Evolutionary conservation across 2,888 invertebrate species (phyloP), one percentile per base, ranked within the genome.

Genomic region (Ptilodon capucinus): DNA sequence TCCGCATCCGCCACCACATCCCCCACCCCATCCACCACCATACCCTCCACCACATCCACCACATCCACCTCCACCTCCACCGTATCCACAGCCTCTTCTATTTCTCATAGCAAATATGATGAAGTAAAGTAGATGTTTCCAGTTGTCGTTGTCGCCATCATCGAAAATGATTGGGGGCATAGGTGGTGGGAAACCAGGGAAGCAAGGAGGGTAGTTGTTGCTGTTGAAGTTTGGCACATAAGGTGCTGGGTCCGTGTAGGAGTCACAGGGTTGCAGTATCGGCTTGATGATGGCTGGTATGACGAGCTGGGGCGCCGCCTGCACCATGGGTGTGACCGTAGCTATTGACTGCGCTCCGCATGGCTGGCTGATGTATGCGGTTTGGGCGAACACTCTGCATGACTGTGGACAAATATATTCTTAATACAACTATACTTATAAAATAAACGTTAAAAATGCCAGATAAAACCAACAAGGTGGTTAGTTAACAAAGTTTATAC

Each of bases 201-300:
- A 42, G 13, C 41, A 47, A 28, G 51, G 54, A 1, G 58, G 54
- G 34, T 51, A 54, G 6, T 48, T 42, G 17, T 42, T 48, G 23
- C 53, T 44, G 21, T 50, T 54, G 41, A 42, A 55, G 38, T 40
- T 60, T 2, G 67, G 60, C 7, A 60, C 60, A 18, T 7, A 48
- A 36, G 56, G 65, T 3, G 40, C 70, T 9, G 46, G 43, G 13
- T 49, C 63, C 44, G 48, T 38, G 18, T 58, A 60, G 2, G 56
- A 21, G 4, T 71, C 71, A 35, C 32, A 53, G 2, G 68, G 40
- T 14, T 71, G 64, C 0, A 79, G 41, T 1, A 76, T 39, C 0
- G 85, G 77, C 38, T 73, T 77, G 48, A 79, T 76, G 13, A 81
- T 30, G 4, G 81, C 79, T 36, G 86, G 85, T 4, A 84, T 74